Evolutionary conservation across 2,113 vertebrate genomes (phyloP), one percentile per base, ranked within the genome.

Genomic region (Lycocorax pyrrhopterus): DNA sequence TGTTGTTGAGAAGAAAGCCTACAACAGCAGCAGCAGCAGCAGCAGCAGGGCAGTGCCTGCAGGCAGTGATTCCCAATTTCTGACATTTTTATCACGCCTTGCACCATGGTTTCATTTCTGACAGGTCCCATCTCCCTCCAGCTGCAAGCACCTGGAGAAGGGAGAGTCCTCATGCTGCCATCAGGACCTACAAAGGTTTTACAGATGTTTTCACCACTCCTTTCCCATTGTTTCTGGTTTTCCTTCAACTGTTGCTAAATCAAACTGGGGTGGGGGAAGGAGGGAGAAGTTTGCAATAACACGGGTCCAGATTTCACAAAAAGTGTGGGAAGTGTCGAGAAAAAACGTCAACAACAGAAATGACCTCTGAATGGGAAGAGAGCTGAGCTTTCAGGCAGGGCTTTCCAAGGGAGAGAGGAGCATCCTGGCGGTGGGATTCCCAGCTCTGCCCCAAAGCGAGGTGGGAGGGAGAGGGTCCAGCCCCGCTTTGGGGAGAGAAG

Each of bases 81-180:
- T 56, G 41, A 7, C 14, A 1, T 35, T 56, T 82, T 17, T 20
- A 20, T 16, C 25, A 23, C 37, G 13, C 13, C 32, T 49, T 3
- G 1, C 35, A 30, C 33, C 32, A 26, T 32, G 22, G 10, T 20
- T 74, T 43, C 0, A 0, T 30, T 87, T 58, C 66, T 1, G 3
- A 4, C 39, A 5, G 9, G 10, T 43, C 87, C 63, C 80, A 3
- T 52, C 76, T 64, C 76, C 41, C 30, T 43, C 26, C 44, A 10
- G 16, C 52, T 1, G 0, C 59, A 47, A 43, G 37, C 6, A 29
- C 67, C 32, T 0, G 0, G 51, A 7, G 73, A 8, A 44, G 8
- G 1, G 17, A 16, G 26, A 52, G 27, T 27, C 46, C 60, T 43
- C 0, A 2, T 3, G 44, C 44, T 43, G 49, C 44, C 6, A 4